phyloP scores from a whole-genome alignment of 2,888 invertebrate species.

The Diadegma fenestrale region DNA sequence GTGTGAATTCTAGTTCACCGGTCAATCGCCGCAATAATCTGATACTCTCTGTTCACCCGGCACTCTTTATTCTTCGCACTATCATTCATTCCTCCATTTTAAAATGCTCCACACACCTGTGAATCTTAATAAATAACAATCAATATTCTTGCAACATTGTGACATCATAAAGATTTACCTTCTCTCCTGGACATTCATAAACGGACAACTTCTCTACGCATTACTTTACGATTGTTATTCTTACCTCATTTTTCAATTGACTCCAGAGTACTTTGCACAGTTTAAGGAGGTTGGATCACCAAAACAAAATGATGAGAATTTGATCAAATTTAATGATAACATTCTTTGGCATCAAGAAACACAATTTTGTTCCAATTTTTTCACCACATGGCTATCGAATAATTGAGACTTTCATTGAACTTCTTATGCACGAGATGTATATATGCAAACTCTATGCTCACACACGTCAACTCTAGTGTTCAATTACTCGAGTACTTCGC shows the following conservation, averaged over 20 bases:
- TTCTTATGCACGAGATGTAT: too few species aligned
- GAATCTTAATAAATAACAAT: constrained; percentile 9
- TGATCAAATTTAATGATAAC: too few species aligned
- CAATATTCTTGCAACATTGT: background rate
- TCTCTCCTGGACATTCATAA: background rate
- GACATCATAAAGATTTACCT: background rate
- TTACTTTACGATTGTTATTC: background rate
- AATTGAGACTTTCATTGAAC: too few species aligned
- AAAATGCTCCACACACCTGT: constrained; percentile 7
- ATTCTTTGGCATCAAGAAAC: too few species aligned
- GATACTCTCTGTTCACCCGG: background rate
- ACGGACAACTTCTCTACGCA: background rate
- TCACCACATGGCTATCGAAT: too few species aligned
- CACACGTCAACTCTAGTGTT: too few species aligned
- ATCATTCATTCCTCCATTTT: background rate
- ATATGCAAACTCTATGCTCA: too few species aligned
- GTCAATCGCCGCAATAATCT: constrained; percentile 40
- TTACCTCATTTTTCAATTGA: background rate
- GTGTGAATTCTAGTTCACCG: constrained; percentile 48
- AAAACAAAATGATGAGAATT: too few species aligned
- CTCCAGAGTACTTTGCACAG: background rate
- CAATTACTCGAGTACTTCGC: too few species aligned
- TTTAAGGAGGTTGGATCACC: too few species aligned
- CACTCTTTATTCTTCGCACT: background rate
- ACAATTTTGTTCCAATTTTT: too few species aligned